Base-by-base conservation (phyloP, 2,797 vertebrate genomes). In the Siniperca undulata region DNA sequence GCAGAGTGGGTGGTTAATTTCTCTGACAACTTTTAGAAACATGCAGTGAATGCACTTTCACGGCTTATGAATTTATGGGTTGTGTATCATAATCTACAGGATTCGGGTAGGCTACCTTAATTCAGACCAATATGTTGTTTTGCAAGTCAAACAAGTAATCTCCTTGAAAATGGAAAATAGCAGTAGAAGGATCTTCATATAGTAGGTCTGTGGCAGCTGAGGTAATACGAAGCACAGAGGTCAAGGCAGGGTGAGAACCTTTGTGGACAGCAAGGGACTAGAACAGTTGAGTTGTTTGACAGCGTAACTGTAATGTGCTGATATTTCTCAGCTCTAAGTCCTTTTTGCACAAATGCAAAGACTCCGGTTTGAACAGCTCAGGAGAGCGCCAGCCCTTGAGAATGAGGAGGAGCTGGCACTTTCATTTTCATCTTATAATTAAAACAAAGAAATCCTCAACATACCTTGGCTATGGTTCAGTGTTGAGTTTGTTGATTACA, bases 311-410 rank as follows among this genome's bases (percentile, higher is more conserved):
- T 53, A 76, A 14, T 12, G 55, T 65, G 14, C 59, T 46, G 60
- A 61, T 42, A 24, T 16, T 82, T 80, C 53, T 68, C 22, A 73
- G 66, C 66, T 86, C 62, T 65, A 44, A 42, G 66, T 74, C 27
- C n/a, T 66, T 71, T 77, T 80, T 77, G 76, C 78, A 91, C 70
- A 62, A 60, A 40, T 34, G 44, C 72, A 69, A 53, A 77, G 42
- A 77, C 46, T 74, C 70, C 52, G 30, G 65, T 86, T 88, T 76
- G 50, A 71, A n/a, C 48, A 69, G 68, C 42, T 84, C 75, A 61
- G 61, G 27, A 66, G 42, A 50, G 24, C 7, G 16, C 27, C 16
- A 56, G 62, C 69, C 68, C 67, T 56, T 16, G 34, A 78, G 59
- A 58, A 58, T 61, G 56, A 52, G 13, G 20, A 66, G 53, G 27